A percentile compares a stretch with the other conserved stretches of the same genome.
Conservation (phyloP, 2,797 vertebrate genomes). For the Mormyrus hasselquistii region DNA sequence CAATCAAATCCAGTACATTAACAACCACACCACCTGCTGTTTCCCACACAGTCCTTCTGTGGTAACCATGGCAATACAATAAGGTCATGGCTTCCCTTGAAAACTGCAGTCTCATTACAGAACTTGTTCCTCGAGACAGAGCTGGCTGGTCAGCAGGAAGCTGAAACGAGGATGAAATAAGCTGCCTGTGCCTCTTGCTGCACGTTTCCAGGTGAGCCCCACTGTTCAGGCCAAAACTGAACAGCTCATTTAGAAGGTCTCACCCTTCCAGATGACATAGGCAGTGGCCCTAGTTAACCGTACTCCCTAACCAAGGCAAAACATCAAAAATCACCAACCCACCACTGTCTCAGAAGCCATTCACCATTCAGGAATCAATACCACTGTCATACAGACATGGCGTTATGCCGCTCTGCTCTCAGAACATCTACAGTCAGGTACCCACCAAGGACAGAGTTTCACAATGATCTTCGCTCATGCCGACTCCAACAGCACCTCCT, state of each 20-base stretch:
- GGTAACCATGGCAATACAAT: neutral
- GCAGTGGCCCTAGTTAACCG: neutral
- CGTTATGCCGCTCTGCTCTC: neutral
- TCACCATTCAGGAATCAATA: neutral
- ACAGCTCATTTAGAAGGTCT: neutral
- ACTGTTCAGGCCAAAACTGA: neutral
- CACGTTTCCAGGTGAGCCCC: neutral
- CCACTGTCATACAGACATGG: neutral
- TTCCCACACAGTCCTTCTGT: neutral
- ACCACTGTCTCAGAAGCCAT: neutral
- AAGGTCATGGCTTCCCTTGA: neutral
- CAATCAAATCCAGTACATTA: neutral
- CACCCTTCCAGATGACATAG: neutral
- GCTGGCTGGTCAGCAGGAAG: neutral
- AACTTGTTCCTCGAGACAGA: neutral
- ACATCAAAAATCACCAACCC: neutral
- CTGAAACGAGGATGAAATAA: neutral
- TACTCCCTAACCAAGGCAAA: neutral
- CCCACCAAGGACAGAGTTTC: neutral
- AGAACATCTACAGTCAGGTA: neutral
- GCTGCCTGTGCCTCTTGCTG: neutral
- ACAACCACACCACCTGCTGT: neutral
- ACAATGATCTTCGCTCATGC: neutral
- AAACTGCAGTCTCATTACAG: neutral
- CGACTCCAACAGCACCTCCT: neutral